Percentiles rank a stretch among this genome's conserved stretches.
Evolutionary conservation across 1,140 invertebrate species (phyloP).

Genomic region (Lepidurus packardi): DNA sequence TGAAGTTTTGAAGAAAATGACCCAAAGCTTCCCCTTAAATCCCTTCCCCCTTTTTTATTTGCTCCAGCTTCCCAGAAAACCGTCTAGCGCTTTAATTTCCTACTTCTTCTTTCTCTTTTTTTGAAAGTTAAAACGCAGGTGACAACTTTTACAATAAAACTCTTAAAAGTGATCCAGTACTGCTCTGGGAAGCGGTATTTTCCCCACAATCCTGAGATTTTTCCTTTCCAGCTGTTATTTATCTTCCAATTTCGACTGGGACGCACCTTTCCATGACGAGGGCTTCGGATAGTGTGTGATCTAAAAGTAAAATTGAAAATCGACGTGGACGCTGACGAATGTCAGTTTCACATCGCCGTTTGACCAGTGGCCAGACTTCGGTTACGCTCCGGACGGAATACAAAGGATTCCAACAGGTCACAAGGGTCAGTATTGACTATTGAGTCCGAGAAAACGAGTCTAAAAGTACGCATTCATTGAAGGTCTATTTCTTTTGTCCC

Average conservation of each 20-base stretch:
- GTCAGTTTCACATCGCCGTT: neutral
- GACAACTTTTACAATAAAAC: too few relatives aligned
- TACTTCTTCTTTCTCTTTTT: too few relatives aligned
- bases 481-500: neutral
- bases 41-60: too few relatives aligned
- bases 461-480: slow-evolving; percentile 20
- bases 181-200: too few relatives aligned
- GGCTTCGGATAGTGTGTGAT: neutral
- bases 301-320: neutral
- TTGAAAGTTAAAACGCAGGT: too few relatives aligned
- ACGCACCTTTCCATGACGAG: neutral
- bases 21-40: neutral
- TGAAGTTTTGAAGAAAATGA: neutral
- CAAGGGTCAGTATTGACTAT: neutral
- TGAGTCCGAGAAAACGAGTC: neutral
- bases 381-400: neutral
- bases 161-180: too few relatives aligned
- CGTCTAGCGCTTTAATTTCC: too few relatives aligned
- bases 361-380: slow-evolving; percentile 9
- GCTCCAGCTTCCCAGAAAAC: too few relatives aligned
- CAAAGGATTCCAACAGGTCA: slow-evolving; percentile 1
- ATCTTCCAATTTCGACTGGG: neutral
- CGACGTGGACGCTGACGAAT: neutral
- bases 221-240: neutral
- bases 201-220: too few relatives aligned